Base-by-base conservation (phyloP, 2,888 invertebrate species). In the Cephus runcator region DNA sequence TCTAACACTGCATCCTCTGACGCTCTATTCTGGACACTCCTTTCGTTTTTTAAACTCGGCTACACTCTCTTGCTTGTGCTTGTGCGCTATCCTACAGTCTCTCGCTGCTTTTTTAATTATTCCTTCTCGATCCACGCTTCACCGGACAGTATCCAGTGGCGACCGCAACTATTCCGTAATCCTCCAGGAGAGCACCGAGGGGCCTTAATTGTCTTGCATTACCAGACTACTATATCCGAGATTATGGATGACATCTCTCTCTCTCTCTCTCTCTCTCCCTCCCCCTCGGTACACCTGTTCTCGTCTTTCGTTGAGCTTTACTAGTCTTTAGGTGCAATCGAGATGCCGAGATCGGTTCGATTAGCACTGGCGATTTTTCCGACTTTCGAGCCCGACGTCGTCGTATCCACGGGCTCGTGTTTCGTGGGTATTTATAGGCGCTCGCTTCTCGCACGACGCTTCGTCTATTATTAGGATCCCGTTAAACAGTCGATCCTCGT, bases 391-490 rank as follows among this genome's bases (percentile, higher is more conserved):
- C 69, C 15, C 69, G 15, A 40, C 40, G 15, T 15, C 69, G 30
- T 33, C 69, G 12, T 33, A 83, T 83, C 85, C 81, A 81, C 83
- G 83, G 83, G 84, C 84, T 86, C 87, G 87, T 83, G 80, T 86
- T 86, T 86, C 87, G 30, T 69, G 79, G 74, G 80, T 86, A 86
- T 86, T 86, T 86, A 85, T 86, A 86, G 86, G 80, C 81, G 87
- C 87, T 83, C 83, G 80, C 83, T 84, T 82, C 85, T 83, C 84
- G 82, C 82, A 77, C 79, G 81, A 86, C 83, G 85, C 82, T 82
- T 81, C 84, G 79, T 79, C 87, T 88, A 88, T 88, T 88, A 86
- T 88, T 88, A 88, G 88, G 84, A 78, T 77, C 78, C 82, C 77
- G 78, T 86, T 85, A 83, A 84, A 85, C 83, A 83, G 82, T 75